Evolutionary conservation across 1,140 invertebrate species (phyloP).

Genomic region (Pteromalus puparum): DNA sequence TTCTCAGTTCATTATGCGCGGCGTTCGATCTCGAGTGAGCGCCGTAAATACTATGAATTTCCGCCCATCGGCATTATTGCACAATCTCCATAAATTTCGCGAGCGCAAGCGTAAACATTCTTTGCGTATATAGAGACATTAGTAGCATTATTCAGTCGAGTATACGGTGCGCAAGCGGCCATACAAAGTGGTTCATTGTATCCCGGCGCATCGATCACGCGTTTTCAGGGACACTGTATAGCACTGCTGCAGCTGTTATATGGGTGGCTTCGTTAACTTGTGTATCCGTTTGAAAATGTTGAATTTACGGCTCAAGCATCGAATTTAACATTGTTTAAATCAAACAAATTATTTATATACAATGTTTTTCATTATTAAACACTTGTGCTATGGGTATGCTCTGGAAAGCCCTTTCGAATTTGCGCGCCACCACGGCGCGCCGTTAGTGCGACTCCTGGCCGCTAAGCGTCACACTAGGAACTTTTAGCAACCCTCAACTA

Average conservation of each 20-base stretch:
- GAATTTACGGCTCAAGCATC: too few species aligned
- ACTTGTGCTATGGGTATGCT: too few species aligned
- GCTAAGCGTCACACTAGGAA: too few species aligned
- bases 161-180: background rate
- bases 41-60: background rate
- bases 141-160: background rate
- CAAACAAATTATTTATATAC: too few species aligned
- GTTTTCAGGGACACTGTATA: background rate
- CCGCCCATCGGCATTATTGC: background rate
- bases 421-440: too few species aligned
- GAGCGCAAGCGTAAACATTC: constrained; percentile 7
- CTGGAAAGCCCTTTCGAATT: too few species aligned
- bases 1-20: background rate
- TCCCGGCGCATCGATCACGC: background rate
- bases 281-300: too few species aligned
- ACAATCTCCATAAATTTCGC: constrained; percentile 35
- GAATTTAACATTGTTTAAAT: too few species aligned
- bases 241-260: background rate
- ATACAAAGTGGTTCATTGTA: constrained; percentile 21
- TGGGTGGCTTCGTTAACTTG: too few species aligned
- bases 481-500: too few species aligned
- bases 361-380: too few species aligned
- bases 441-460: too few species aligned
- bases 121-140: constrained; percentile 18
- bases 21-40: background rate